Conservation (phyloP, 2,797 vertebrate species). For the Atherinosoma microstoma region DNA sequence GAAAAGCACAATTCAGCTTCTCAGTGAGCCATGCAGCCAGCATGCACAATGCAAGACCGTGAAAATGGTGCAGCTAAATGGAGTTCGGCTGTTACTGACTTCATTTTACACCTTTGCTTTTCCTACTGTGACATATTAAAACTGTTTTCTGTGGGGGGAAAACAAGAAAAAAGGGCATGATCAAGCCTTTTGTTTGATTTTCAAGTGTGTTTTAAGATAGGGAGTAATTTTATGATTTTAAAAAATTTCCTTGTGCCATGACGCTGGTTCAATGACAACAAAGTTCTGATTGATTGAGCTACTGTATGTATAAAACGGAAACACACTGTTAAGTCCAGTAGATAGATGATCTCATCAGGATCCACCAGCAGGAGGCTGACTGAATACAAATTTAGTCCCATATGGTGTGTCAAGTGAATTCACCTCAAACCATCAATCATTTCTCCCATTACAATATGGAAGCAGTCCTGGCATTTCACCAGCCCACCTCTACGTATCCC, state of each 20-base stretch:
- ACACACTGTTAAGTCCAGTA: not conserved
- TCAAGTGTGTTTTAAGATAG: too few relatives aligned
- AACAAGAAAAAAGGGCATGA: not conserved
- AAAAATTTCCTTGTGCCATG: too few relatives aligned
- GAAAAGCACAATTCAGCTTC: not conserved
- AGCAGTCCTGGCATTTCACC: slow-evolving; percentile 61
- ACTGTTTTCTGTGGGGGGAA: not conserved
- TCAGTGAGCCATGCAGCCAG: slow-evolving; percentile 4
- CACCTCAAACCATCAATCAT: slow-evolving; percentile 24
- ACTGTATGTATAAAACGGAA: too few relatives aligned
- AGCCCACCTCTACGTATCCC: slow-evolving; percentile 65
- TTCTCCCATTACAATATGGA: slow-evolving; percentile 29
- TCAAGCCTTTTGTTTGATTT: not conserved
- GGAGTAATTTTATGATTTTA: too few relatives aligned
- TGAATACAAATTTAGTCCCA: slow-evolving; percentile 24
- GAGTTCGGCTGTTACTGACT: not conserved
- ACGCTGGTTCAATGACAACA: too few relatives aligned
- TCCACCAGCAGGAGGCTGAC: slow-evolving; percentile 6
- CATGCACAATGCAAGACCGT: not conserved
- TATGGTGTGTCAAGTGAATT: slow-evolving; percentile 44
- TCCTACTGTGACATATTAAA: not conserved
- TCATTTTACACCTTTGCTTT: slow-evolving; percentile 2
- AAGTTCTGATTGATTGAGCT: too few relatives aligned
- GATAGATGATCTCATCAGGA: slow-evolving; percentile 17
- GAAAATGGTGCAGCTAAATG: not conserved